Evolutionary conservation across 2,888 invertebrate genomes (phyloP).

Genomic region (Plebejus anna): DNA sequence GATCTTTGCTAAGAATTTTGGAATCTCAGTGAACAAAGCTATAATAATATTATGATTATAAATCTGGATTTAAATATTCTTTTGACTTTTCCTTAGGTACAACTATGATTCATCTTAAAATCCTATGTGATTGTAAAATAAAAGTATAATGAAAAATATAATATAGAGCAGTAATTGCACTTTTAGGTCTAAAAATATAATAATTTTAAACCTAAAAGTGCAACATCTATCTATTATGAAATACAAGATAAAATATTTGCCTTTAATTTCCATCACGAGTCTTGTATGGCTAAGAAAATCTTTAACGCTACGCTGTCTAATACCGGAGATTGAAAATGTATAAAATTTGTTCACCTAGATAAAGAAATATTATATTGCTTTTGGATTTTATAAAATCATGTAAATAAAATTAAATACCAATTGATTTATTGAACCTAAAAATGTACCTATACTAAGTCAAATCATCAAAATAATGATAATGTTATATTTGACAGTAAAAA

Average conservation of each 20-base stretch:
- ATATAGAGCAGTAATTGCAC: background rate
- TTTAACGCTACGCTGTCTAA: slow-evolving; percentile 6
- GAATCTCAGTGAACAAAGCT: too few species aligned
- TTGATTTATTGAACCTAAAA: background rate
- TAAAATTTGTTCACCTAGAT: background rate
- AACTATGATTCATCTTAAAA: too few species aligned
- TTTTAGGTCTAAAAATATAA: background rate
- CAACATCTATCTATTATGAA: background rate
- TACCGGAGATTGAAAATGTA: slow-evolving; percentile 18
- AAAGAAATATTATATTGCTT: background rate
- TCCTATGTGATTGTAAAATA: background rate
- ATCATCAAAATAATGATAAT: background rate
- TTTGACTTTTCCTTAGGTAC: too few species aligned
- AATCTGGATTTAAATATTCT: too few species aligned
- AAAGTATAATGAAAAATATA: too few species aligned
- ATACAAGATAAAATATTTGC: slow-evolving; percentile 12
- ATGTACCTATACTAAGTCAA: background rate
- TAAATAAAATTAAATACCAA: background rate
- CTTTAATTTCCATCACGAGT: slow-evolving; percentile 15
- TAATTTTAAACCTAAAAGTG: background rate
- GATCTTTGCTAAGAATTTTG: too few species aligned
- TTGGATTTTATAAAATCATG: background rate
- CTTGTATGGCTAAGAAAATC: background rate
- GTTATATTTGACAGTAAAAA: background rate
- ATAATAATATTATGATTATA: too few species aligned